These are phyloP conservation scores for Dermatemys mawii DNA, from an alignment of 2,113 vertebrate species.

Conservation along the genomic window DNA sequence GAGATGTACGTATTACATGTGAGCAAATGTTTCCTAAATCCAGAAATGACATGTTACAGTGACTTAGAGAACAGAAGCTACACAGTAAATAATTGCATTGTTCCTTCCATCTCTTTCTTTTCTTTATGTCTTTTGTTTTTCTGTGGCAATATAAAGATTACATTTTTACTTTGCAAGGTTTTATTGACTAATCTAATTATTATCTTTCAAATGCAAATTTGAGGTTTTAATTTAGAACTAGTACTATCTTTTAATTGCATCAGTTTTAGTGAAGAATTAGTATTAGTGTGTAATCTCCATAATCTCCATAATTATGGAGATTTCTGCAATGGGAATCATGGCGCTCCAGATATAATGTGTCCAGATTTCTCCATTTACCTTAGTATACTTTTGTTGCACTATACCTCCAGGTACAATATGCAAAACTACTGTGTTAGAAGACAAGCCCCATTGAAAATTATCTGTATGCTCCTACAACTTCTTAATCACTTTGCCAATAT, in stretches of 20 bases:
- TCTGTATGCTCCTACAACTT: neutral
- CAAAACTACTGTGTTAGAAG: slow-evolving; percentile 26
- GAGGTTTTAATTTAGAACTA: slow-evolving; percentile 72
- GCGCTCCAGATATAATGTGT: slow-evolving; percentile 54
- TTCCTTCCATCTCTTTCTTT: neutral
- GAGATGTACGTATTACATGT: slow-evolving; percentile 47
- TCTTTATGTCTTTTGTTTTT: slow-evolving; percentile 47
- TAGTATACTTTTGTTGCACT: slow-evolving; percentile 41
- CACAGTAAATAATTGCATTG: neutral
- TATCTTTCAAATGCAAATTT: slow-evolving; percentile 78
- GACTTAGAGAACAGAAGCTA: slow-evolving; percentile 27
- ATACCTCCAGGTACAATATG: slow-evolving; percentile 43
- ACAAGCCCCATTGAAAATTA: neutral
- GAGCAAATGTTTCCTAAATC: slow-evolving; percentile 42
- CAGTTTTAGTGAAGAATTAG: slow-evolving; percentile 74
- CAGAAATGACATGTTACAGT: neutral
- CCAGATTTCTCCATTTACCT: slow-evolving; percentile 56
- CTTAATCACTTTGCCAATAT: slow-evolving; percentile 30
- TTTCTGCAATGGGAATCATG: slow-evolving; percentile 72
- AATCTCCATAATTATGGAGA: slow-evolving; percentile 76
- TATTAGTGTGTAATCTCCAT: slow-evolving; percentile 74
- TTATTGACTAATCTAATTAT: slow-evolving; percentile 77
- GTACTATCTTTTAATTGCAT: slow-evolving; percentile 80
- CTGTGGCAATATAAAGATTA: slow-evolving; percentile 40
- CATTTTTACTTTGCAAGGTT: slow-evolving; percentile 65